A percentile compares a stretch with the other conserved stretches of the same genome.
Conservation (phyloP, 2,113 vertebrate genomes). For the Gorsachius goisagi region DNA sequence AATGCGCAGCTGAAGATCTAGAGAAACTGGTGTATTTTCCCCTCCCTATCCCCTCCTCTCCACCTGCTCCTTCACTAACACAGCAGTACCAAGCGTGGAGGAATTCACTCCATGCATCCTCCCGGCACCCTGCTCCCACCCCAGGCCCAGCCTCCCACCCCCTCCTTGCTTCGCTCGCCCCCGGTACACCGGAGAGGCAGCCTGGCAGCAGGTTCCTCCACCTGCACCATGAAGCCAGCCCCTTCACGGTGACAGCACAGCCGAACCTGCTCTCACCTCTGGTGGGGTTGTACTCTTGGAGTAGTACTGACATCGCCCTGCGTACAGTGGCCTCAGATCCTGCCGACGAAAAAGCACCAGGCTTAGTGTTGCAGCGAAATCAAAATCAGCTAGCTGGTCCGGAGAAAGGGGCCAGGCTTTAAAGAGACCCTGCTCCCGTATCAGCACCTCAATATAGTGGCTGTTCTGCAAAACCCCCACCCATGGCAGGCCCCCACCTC, state of each 20-base stretch:
- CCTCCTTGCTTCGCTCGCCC: background rate
- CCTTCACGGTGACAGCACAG: background rate
- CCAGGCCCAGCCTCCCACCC: background rate
- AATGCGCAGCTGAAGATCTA: background rate
- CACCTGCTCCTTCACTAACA: background rate
- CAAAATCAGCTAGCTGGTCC: background rate
- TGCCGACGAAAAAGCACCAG: slow-evolving; percentile 53
- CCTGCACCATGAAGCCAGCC: background rate
- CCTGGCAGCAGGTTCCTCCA: background rate
- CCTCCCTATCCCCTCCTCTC: background rate
- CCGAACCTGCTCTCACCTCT: slow-evolving; percentile 66
- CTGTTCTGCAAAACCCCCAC: background rate
- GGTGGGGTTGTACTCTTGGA: slow-evolving; percentile 77
- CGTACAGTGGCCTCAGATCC: slow-evolving; percentile 93
- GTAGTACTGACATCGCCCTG: slow-evolving; percentile 90
- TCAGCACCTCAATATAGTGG: background rate
- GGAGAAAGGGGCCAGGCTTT: background rate
- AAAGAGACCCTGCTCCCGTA: background rate
- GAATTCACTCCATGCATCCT: background rate
- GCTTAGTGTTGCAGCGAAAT: background rate
- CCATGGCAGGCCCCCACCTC: background rate
- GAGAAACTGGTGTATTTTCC: background rate
- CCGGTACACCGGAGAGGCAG: fast-evolving
- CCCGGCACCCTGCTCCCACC: background rate
- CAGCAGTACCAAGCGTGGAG: background rate